Conservation (phyloP, 2,797 vertebrate species). For the Xiphorhynchus erythropygius region DNA sequence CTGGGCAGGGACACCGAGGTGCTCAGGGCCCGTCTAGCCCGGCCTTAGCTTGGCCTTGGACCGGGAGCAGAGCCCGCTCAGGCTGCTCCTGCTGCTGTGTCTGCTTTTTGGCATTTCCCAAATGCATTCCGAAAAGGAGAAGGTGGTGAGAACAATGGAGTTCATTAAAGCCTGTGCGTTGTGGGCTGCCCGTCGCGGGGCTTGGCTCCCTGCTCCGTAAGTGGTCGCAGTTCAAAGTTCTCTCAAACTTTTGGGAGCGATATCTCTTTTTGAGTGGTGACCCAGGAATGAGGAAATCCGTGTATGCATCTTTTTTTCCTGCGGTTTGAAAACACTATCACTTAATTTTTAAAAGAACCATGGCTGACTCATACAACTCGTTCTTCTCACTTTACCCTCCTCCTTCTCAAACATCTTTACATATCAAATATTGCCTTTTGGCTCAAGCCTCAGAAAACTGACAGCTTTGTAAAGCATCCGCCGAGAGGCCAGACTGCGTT, state of each 20-base stretch:
- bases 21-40: background rate
- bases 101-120: background rate
- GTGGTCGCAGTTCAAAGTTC: background rate
- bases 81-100: background rate
- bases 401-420: slow-evolving; percentile 63
- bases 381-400: slow-evolving; percentile 48
- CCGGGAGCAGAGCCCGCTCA: background rate
- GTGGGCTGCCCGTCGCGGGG: background rate
- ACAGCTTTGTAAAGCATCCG: slow-evolving; percentile 59
- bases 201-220: background rate
- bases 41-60: background rate
- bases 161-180: background rate
- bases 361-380: slow-evolving; percentile 53
- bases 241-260: background rate
- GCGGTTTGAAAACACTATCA: slow-evolving; percentile 47
- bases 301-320: background rate
- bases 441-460: slow-evolving; percentile 49
- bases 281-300: slow-evolving; percentile 20
- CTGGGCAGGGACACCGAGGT: background rate
- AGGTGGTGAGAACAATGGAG: slow-evolving; percentile 38
- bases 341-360: slow-evolving; percentile 30
- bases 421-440: slow-evolving; percentile 61
- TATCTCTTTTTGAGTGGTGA: background rate
- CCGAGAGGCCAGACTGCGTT: slow-evolving; percentile 41
- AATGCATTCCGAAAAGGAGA: background rate